Conservation (phyloP, 1,140 invertebrate species). For the Trypoxylus dichotomus region DNA sequence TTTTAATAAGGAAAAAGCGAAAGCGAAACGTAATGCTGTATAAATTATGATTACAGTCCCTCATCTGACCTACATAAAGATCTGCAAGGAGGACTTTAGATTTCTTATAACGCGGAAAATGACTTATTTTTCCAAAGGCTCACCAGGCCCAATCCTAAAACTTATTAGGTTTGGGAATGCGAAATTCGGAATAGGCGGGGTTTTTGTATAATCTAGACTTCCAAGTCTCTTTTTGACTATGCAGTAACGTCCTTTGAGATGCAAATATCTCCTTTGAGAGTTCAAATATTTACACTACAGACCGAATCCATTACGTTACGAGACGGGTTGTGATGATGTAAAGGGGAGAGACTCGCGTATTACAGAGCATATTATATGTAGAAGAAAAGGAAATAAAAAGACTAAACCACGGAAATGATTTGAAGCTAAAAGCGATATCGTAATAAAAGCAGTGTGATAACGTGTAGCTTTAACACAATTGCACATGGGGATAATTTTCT, state of each 20-base stretch:
- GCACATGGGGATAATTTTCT: too few relatives aligned
- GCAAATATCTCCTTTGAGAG: slow-evolving; percentile 28
- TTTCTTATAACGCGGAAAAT: slow-evolving; percentile 17
- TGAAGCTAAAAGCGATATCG: neutral
- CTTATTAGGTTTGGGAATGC: slow-evolving; percentile 10
- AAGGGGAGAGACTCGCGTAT: neutral
- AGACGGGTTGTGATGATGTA: neutral
- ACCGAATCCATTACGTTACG: slow-evolving; percentile 25
- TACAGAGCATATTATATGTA: neutral
- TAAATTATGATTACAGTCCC: neutral
- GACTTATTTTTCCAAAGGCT: neutral
- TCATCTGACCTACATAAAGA: neutral
- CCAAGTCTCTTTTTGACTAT: neutral
- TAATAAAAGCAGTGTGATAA: neutral
- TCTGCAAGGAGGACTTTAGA: neutral
- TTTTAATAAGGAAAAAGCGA: slow-evolving; percentile 5
- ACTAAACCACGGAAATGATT: neutral
- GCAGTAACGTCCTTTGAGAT: slow-evolving; percentile 27
- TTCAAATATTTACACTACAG: slow-evolving; percentile 28
- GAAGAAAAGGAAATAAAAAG: neutral
- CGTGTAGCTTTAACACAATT: too few relatives aligned
- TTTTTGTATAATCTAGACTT: slow-evolving; percentile 18
- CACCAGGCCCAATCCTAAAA: neutral
- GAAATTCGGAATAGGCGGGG: neutral
- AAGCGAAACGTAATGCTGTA: neutral